Conservation (phyloP, 2,888 invertebrate genomes). For the Drosophila putrida region DNA sequence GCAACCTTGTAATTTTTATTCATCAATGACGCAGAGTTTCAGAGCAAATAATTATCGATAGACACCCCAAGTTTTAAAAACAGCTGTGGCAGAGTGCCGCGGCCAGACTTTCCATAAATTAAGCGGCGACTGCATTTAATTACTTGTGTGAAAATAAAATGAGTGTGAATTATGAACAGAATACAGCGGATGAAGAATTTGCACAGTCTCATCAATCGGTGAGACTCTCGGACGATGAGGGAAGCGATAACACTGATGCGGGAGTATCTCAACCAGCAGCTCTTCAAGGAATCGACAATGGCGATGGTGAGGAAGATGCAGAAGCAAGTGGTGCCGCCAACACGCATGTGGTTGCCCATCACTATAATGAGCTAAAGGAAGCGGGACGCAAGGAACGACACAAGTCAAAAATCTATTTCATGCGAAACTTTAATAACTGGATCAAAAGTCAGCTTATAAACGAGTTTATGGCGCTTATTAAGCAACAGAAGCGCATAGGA, state of each 20-base stretch:
- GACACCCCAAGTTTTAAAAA: neutral
- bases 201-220: slow-evolving; percentile 31
- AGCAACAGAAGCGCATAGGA: slow-evolving; percentile 88
- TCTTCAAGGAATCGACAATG: slow-evolving; percentile 13
- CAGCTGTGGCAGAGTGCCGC: slow-evolving; percentile 47
- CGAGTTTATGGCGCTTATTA: slow-evolving; percentile 90
- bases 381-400: slow-evolving; percentile 92
- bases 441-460: slow-evolving; percentile 98
- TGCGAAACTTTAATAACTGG: slow-evolving; percentile 99
- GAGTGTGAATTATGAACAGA: slow-evolving; percentile 63
- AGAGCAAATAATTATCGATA: slow-evolving; percentile 41
- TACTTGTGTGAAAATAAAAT: slow-evolving; percentile 34
- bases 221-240: slow-evolving; percentile 69
- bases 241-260: slow-evolving; percentile 31
- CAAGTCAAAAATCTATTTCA: slow-evolving; percentile 95
- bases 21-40: slow-evolving; percentile 4
- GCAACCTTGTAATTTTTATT: slow-evolving; percentile 2
- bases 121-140: slow-evolving; percentile 30
- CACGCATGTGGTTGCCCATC: slow-evolving; percentile 90
- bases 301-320: neutral
- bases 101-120: slow-evolving; percentile 24
- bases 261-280: slow-evolving; percentile 1
- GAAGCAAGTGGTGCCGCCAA: slow-evolving; percentile 64
- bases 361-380: slow-evolving; percentile 96
- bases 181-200: slow-evolving; percentile 47